phyloP scores from a whole-genome alignment of 2,888 invertebrate species.

The Osmoderma eremita region DNA sequence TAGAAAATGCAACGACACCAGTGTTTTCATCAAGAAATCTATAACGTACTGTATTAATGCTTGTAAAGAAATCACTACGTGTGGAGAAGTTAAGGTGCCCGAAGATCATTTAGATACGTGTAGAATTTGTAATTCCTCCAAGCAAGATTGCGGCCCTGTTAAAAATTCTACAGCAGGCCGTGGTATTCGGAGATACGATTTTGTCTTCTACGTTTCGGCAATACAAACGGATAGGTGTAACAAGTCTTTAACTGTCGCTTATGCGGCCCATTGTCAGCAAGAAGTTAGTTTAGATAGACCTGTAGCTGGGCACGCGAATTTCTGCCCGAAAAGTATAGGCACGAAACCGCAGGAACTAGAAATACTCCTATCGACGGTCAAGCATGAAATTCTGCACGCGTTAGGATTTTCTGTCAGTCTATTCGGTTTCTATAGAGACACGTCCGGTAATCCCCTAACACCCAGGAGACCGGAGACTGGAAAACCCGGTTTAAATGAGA shows the following conservation, averaged over 20 bases:
- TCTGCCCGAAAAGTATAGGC: slow-evolving; percentile 94
- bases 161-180: slow-evolving; percentile 68
- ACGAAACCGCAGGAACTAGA: slow-evolving; percentile 91
- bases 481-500: slow-evolving; percentile 88
- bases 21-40: slow-evolving; percentile 85
- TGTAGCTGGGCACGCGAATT: slow-evolving; percentile 98
- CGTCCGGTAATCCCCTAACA: slow-evolving; percentile 87
- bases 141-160: slow-evolving; percentile 79
- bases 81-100: slow-evolving; percentile 95
- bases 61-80: slow-evolving; percentile 87
- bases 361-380: slow-evolving; percentile 93
- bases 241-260: slow-evolving; percentile 91
- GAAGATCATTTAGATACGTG: slow-evolving; percentile 94
- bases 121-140: slow-evolving; percentile 86
- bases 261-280: slow-evolving; percentile 98
- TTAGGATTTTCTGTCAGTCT: slow-evolving; percentile 96
- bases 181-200: slow-evolving; percentile 87
- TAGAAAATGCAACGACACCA: slow-evolving; percentile 88
- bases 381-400: slow-evolving; percentile 98
- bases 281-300: slow-evolving; percentile 94
- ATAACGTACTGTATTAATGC: slow-evolving; percentile 87
- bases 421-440: slow-evolving; percentile 95
- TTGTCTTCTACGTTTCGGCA: slow-evolving; percentile 96
- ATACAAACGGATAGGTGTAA: slow-evolving; percentile 88
- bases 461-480: slow-evolving; percentile 83